A percentile compares a stretch with the other conserved stretches of the same genome.
phyloP scores from a whole-genome alignment of 1,140 invertebrate species.

The Chrysoperla carnea region DNA sequence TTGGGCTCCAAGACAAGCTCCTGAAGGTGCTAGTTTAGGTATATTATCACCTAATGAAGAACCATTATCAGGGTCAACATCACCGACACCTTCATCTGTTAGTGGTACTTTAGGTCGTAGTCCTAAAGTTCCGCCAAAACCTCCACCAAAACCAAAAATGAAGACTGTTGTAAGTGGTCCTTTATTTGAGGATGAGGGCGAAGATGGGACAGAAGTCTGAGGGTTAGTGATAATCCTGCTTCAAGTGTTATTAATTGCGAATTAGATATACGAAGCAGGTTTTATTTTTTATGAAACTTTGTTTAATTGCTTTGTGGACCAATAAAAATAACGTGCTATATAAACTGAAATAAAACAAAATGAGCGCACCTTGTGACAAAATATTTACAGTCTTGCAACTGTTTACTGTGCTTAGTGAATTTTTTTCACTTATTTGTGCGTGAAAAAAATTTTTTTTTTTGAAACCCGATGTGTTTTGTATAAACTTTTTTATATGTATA shows the following conservation, averaged over 20 bases:
- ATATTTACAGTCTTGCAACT: no score
- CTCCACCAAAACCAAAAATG: conserved; percentile 65
- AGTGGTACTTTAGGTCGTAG: conserved; percentile 24
- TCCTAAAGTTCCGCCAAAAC: conserved; percentile 58
- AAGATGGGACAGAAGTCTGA: conserved; percentile 72
- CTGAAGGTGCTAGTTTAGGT: conserved; percentile 5
- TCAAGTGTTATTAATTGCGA: background rate
- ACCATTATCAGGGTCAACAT: conserved; percentile 8
- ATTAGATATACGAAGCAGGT: background rate
- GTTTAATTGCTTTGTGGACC: background rate
- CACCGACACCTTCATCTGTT: conserved; percentile 3
- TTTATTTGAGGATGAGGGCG: conserved; percentile 67
- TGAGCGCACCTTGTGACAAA: no score
- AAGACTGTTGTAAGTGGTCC: conserved; percentile 40
- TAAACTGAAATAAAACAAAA: no score
- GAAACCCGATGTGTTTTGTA: no score
- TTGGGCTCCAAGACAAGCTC: conserved; percentile 21
- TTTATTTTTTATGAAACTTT: background rate
- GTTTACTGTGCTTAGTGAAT: no score
- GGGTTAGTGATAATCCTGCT: conserved; percentile 21
- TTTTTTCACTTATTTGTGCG: no score
- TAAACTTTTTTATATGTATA: no score
- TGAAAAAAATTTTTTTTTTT: no score
- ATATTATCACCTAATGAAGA: conserved; percentile 11
- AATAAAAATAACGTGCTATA: background rate